These are phyloP conservation scores for Caenorhabditis wallacei DNA, from an alignment of 2,888 invertebrate genomes.

Conservation along the genomic window DNA sequence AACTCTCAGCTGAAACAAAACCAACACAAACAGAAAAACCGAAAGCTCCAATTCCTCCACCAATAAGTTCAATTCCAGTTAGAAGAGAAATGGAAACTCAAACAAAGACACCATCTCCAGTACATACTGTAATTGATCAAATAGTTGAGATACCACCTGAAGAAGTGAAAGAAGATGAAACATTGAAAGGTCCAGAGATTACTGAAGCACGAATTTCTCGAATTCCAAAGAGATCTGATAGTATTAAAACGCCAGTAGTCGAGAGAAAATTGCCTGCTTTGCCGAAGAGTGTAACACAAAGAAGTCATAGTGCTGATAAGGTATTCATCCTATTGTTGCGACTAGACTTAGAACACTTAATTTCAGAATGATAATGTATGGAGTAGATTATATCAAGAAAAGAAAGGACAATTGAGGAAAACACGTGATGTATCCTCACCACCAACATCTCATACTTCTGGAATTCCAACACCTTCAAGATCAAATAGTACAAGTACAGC, in stretches of 20 bases:
- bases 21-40: constrained; percentile 53
- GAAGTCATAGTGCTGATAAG: constrained; percentile 70
- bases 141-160: constrained; percentile 16
- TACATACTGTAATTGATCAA: constrained; percentile 19
- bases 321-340: too few species aligned
- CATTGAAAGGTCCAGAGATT: constrained; percentile 69
- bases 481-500: constrained; percentile 10
- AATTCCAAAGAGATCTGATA: constrained; percentile 74
- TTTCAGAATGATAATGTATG: constrained; percentile 71
- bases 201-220: constrained; percentile 73
- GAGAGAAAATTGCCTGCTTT: constrained; percentile 73
- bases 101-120: constrained; percentile 59
- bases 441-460: constrained; percentile 52
- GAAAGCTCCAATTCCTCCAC: constrained; percentile 64
- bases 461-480: constrained; percentile 55
- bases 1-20: constrained; percentile 35
- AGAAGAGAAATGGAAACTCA: constrained; percentile 62
- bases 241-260: constrained; percentile 72
- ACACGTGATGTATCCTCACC: constrained; percentile 69
- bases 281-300: constrained; percentile 66
- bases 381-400: constrained; percentile 76
- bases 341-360: too few species aligned
- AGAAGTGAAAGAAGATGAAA: constrained; percentile 17
- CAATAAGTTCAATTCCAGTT: constrained; percentile 67
- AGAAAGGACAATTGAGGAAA: constrained; percentile 72